Percentiles rank a stretch among this genome's conserved stretches.
These are phyloP conservation scores for Puma concolor DNA, from an alignment of 2,113 vertebrate genomes.

Conservation along the genomic window DNA sequence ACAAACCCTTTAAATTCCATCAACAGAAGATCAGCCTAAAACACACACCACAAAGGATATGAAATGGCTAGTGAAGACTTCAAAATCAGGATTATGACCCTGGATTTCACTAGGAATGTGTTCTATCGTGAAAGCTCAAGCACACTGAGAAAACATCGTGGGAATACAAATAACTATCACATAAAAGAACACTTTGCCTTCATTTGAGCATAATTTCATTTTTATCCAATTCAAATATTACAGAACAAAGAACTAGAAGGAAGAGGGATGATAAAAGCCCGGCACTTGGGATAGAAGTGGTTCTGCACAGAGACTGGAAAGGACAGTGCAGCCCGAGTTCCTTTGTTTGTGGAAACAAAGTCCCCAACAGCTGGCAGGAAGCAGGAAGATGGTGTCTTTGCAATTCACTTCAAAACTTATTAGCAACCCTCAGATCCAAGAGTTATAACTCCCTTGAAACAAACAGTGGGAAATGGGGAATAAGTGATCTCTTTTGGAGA, in stretches of 20 bases:
- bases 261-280: not conserved
- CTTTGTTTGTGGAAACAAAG: not conserved
- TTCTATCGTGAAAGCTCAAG: not conserved
- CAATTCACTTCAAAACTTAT: not conserved
- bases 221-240: not conserved
- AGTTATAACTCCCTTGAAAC: not conserved
- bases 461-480: not conserved
- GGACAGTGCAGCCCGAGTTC: accelerated
- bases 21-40: not conserved
- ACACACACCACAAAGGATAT: not conserved
- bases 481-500: not conserved
- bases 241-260: not conserved
- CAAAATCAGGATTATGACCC: not conserved
- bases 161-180: not conserved
- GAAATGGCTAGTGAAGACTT: not conserved
- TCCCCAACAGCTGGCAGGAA: not conserved
- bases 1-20: not conserved
- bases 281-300: not conserved
- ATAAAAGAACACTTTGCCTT: not conserved
- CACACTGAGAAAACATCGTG: not conserved
- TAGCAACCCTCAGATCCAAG: not conserved
- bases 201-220: not conserved
- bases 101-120: not conserved
- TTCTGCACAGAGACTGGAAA: not conserved
- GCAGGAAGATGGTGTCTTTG: not conserved